Base-by-base conservation (phyloP, 1,140 invertebrate genomes). In the Kradibia gibbosae region DNA sequence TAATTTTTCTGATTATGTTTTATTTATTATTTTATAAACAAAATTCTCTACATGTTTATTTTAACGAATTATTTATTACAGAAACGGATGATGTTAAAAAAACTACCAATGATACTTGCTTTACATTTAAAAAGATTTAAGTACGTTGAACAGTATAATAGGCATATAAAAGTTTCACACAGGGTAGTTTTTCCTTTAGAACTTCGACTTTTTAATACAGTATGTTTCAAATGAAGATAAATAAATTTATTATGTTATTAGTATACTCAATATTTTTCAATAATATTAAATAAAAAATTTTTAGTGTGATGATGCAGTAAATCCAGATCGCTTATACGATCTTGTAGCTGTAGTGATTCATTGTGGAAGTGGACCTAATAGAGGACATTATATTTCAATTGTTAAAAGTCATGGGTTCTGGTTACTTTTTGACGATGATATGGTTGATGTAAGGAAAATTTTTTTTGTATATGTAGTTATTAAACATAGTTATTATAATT, bases 371-470 rank as follows among this genome's bases (percentile, higher is more conserved):
- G 98, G 98, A 71, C 98, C 98, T 84, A 99, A 99, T 92, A 93
- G 99, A 83, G 99, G 99, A 55, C 99, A 99, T 92, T 99, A 99
- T 91, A 99, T 99, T 91, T 99, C 97, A 89, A 98, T 99, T 91
- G 99, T 99, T 39, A 99, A 99, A 92, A 99, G 97, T 90, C 97
- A 99, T 92, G 98, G 98, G 45, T 98, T 99, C 90, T 99, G 99
- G 99, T 93, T 99, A 83, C 94, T 99, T 1, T 99, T 99, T 93
- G 99, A 99, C 92, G 99, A 99, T 92, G 99, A 99, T 91, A 98
- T 99, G 94, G 99, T 99, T 80, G 98, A 99, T 94, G 98, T 99
- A 93, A 95, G 96, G 95, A 25, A 82, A 17, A 57, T 53, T 28
- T 28, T 65, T 13, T 57, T n/a, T n/a, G n/a, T n/a, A n/a, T n/a